A percentile compares a stretch with the other conserved stretches of the same genome.
These are phyloP conservation scores for Euplexia lucipara DNA, from an alignment of 2,888 invertebrate genomes.

Conservation along the genomic window DNA sequence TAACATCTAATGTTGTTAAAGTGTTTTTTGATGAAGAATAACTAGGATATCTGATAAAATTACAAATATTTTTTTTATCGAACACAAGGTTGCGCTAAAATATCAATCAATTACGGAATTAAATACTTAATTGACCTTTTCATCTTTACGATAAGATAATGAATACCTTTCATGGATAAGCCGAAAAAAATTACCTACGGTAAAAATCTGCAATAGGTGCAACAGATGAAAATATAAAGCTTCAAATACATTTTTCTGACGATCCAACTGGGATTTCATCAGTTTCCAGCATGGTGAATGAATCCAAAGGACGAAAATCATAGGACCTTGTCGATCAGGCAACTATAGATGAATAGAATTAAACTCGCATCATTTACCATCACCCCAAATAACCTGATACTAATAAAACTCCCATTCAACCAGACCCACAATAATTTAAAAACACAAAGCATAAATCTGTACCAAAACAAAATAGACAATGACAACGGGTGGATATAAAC, in stretches of 20 bases:
- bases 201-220: neutral
- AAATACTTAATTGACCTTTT: conserved; percentile 30
- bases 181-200: neutral
- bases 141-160: conserved; percentile 28
- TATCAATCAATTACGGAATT: conserved; percentile 13
- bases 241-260: neutral
- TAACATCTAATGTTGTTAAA: conserved; percentile 17
- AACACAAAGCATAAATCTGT: conserved; percentile 47
- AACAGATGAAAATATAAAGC: neutral
- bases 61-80: conserved; percentile 21
- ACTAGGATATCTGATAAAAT: conserved; percentile 15
- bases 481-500: conserved; percentile 45
- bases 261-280: neutral
- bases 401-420: conserved; percentile 24
- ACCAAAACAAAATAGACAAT: conserved; percentile 61
- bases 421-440: conserved; percentile 46
- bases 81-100: conserved; percentile 21
- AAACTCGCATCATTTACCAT: conserved; percentile 27
- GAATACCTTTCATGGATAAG: neutral
- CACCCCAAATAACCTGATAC: conserved; percentile 11
- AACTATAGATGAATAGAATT: conserved; percentile 5
- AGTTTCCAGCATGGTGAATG: neutral
- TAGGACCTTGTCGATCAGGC: neutral
- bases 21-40: conserved; percentile 21
- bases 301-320: neutral